Percentiles rank a stretch among this genome's conserved stretches.
phyloP scores from a whole-genome alignment of 2,888 invertebrate genomes.

The Gibbula magus region DNA sequence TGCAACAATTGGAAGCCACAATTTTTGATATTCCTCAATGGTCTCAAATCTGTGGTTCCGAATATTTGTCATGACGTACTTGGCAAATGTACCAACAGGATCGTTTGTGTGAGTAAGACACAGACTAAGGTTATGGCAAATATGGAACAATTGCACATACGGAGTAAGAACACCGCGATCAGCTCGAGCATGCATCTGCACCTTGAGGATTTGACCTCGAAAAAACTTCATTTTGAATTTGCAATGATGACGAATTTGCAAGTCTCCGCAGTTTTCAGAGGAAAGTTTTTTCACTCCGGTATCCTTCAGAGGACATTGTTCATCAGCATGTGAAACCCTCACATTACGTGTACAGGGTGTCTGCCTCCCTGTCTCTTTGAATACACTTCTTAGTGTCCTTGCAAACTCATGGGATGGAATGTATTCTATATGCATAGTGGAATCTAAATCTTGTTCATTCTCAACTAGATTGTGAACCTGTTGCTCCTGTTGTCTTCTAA shows the following conservation, averaged over 20 bases:
- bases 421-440: neutral
- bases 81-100: conserved; percentile 36
- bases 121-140: conserved; percentile 46
- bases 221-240: conserved; percentile 46
- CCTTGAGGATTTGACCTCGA: conserved; percentile 41
- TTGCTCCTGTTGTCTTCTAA: neutral
- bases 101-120: conserved; percentile 51
- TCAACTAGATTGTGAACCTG: no score
- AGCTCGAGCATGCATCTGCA: conserved; percentile 46
- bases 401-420: neutral
- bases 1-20: conserved; percentile 3
- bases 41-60: neutral
- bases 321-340: neutral
- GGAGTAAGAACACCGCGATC: conserved; percentile 45
- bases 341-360: neutral
- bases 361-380: neutral
- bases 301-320: neutral
- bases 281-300: neutral
- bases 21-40: conserved; percentile 1
- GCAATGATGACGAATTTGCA: conserved; percentile 27
- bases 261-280: neutral
- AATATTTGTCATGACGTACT: neutral
- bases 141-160: conserved; percentile 43
- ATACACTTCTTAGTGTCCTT: neutral
- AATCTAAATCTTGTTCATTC: neutral